Evolutionary conservation across 1,140 invertebrate species (phyloP).

Genomic region (Drosophila setifemur): DNA sequence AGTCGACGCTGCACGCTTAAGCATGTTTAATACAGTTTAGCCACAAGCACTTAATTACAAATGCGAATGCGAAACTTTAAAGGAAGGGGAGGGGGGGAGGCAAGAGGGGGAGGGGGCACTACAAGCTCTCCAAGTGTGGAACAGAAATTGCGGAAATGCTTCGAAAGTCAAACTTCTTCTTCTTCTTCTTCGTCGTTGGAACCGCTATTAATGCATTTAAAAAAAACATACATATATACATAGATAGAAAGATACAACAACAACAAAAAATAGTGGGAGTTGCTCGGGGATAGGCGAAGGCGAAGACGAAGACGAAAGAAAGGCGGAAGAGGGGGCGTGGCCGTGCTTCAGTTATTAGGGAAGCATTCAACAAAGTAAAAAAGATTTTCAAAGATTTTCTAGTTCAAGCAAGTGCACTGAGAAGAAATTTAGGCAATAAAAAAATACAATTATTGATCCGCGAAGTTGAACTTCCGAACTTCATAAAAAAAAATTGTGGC

Average conservation of each 20-base stretch:
- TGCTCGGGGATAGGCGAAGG: background rate
- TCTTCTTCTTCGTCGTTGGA: background rate
- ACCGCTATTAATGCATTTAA: conserved; percentile 28
- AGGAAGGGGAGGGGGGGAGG: background rate
- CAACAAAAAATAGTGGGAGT: background rate
- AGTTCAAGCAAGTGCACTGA: background rate
- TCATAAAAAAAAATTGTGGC: no score
- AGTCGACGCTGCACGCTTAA: conserved; percentile 76
- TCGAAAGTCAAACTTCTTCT: conserved; percentile 25
- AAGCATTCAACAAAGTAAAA: conserved; percentile 37
- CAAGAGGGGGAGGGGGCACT: background rate
- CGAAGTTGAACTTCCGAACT: no score
- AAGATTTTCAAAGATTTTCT: conserved; percentile 21
- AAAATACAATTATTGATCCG: background rate
- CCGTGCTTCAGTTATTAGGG: conserved; percentile 29
- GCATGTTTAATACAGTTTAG: conserved; percentile 82
- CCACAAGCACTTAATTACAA: conserved; percentile 82
- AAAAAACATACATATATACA: no score
- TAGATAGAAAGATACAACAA: no score
- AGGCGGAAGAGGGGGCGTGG: conserved; percentile 24
- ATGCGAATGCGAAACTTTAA: conserved; percentile 46
- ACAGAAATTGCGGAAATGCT: conserved; percentile 47
- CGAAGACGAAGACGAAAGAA: background rate
- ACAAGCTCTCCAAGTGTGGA: conserved; percentile 29
- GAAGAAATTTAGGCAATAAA: background rate